Evolutionary conservation across 1,140 invertebrate genomes (phyloP), one percentile per base, ranked within the genome.

Genomic region (Drosophila navojoa): DNA sequence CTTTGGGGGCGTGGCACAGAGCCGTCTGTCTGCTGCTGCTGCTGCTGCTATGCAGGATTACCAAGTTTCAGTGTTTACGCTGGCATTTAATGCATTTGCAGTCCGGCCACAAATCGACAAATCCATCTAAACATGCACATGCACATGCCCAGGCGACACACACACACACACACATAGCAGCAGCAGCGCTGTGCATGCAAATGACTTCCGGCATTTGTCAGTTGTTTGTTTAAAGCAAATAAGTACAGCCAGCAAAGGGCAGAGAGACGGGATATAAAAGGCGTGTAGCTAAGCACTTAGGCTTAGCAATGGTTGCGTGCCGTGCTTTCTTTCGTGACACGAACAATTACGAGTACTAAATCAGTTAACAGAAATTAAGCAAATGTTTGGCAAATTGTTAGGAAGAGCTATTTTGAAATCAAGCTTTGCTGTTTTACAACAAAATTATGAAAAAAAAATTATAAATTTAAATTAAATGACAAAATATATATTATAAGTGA

Each of bases 1-100:
- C 4, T 25, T 32, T 42, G 71, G 72, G 64, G 81, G 81, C 82
- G 81, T 87, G 76, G 66, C 71, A 47, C 53, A 35, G 35, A 45
- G 42, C 13, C 27, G 45, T 25, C 42, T 45, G 70, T 54, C 40
- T 49, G 64, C n/a, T n/a, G 38, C 40, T 10, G 50, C 40, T 29
- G 40, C 40, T 44, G 42, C 42, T 44, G 60, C 15, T 40, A 32
- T 55, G 57, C 42, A 45, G 64, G 55, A 42, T 67, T 54, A 67
- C 40, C 68, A 67, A 66, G 70, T 50, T 63, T 63, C 61, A 55
- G 57, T 78, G 81, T 81, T 86, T 87, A 78, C 73, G 62, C 74
- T 77, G 68, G 76, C 84, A 77, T 87, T 87, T 87, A 90, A 89
- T 89, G 79, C 84, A 77, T 89, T 84, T 81, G 79, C 77, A 84